Conservation (phyloP, 2,797 vertebrate species). For the Amazona ochrocephala region DNA sequence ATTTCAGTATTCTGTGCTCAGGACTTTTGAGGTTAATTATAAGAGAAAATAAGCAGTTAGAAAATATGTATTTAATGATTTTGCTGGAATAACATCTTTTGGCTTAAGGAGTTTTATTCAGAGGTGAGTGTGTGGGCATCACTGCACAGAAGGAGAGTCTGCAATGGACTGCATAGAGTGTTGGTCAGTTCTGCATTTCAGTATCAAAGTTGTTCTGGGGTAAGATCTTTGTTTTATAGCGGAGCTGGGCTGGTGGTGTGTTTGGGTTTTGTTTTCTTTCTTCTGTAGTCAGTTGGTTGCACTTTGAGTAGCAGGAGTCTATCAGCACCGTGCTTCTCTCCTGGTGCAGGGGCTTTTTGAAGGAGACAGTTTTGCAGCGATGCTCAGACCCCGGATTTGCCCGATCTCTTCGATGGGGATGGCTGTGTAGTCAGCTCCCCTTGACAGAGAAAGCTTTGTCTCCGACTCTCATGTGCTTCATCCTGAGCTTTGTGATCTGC, state of each 20-base stretch:
- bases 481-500: conserved; percentile 39
- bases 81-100: not conserved
- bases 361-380: not conserved
- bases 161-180: not conserved
- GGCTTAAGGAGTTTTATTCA: not conserved
- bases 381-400: not conserved
- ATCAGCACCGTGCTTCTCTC: not conserved
- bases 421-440: not conserved
- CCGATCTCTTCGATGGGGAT: not conserved
- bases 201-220: not conserved
- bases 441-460: conserved; percentile 29
- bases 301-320: not conserved
- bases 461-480: conserved; percentile 10
- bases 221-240: not conserved
- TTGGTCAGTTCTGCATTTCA: not conserved
- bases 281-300: not conserved
- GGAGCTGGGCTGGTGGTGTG: not conserved
- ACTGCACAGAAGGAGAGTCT: not conserved
- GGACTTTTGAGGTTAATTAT: not conserved
- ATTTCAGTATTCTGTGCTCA: not conserved
- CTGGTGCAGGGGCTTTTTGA: not conserved
- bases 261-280: not conserved
- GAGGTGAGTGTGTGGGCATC: not conserved
- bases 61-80: not conserved
- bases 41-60: not conserved